Percentiles rank a stretch among this genome's conserved stretches.
Evolutionary conservation across 2,797 vertebrate species (phyloP).

Genomic region (Glossophaga mutica): DNA sequence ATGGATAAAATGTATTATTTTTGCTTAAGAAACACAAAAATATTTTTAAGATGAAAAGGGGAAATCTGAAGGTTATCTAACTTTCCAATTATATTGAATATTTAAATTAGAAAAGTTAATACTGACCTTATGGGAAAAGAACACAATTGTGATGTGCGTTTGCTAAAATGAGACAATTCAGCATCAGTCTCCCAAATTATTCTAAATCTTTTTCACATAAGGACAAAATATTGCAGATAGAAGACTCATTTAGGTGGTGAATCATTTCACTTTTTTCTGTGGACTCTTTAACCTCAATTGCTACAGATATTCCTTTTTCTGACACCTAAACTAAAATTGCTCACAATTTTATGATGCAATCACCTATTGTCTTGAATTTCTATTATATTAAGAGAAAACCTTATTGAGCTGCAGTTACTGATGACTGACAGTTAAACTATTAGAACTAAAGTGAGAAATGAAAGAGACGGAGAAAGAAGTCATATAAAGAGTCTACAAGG

Average conservation of each 20-base stretch:
- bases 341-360: not conserved
- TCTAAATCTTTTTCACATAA: not conserved
- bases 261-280: not conserved
- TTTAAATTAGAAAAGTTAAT: not conserved
- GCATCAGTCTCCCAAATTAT: not conserved
- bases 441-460: not conserved
- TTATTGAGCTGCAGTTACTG: not conserved
- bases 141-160: not conserved
- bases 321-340: not conserved
- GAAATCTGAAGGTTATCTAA: not conserved
- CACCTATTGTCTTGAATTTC: not conserved
- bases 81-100: conserved; percentile 1
- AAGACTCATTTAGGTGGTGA: not conserved
- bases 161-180: conserved; percentile 3
- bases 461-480: not conserved
- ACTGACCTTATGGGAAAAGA: not conserved
- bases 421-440: not conserved
- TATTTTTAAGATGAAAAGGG: not conserved
- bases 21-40: not conserved
- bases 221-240: not conserved
- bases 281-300: not conserved
- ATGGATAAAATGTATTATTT: not conserved
- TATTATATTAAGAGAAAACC: not conserved
- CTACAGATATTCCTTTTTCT: not conserved
- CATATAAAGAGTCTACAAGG: not conserved